Evolutionary conservation across 2,888 invertebrate genomes (phyloP), one percentile per base, ranked within the genome.

Genomic region (Pachliopta kotzebuea): DNA sequence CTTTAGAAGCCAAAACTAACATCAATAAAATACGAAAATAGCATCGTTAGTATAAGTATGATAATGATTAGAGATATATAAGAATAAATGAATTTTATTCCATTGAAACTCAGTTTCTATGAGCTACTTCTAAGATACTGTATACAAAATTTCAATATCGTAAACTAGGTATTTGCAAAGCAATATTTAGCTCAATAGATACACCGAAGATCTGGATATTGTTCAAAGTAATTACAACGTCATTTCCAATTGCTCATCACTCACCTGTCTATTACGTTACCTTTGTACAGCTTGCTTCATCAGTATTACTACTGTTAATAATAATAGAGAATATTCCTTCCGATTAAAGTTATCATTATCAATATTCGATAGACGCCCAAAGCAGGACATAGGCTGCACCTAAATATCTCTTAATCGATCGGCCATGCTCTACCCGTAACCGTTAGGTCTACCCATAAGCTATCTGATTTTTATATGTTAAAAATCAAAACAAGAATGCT

Each of bases 141-240:
- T 45, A 1, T 45, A 45, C 45, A 45, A 4, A n/a, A 45, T 18
- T n/a, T 45, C 45, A 37, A 14, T 17, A 3, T 11, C 18, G 7
- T 45, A n/a, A n/a, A 45, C 45, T n/a, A 45, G 18, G 18, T 52
- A 21, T 52, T 21, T 2, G 50, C 6, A 23, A 23, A 52, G 23
- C 50, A 52, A 52, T 14, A 52, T 52, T 52, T 52, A 52, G 21
- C 21, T 20, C 50, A 52, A 52, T 52, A 9, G n/a, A 20, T 52
- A n/a, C 21, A 52, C 21, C 50, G 21, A 52, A 45, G 45, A 45
- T 45, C 45, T 56, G 29, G 20, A 57, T 23, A 57, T 18, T 42
- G 56, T 42, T 45, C 20, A 57, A 18, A n/a, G 45, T 57, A 57
- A 57, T 57, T 37, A 42, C 56, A 23, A 17, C 56, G 37, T 57